These are phyloP conservation scores for Etheostoma spectabile DNA, from an alignment of 2,113 vertebrate species.

Conservation along the genomic window DNA sequence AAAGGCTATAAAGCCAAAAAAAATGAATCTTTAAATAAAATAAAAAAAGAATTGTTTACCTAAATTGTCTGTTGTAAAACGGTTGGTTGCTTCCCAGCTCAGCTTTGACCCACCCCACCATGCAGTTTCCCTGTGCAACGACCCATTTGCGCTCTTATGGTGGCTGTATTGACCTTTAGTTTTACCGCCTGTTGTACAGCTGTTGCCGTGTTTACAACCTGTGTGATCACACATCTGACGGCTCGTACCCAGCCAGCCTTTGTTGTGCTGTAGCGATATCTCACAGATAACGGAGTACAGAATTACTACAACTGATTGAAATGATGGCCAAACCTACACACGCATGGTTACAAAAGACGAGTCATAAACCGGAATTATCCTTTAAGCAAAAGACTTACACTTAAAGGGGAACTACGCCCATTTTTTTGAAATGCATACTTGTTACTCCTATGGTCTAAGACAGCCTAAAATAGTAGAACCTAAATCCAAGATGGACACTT, in stretches of 20 bases:
- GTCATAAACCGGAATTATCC: background rate
- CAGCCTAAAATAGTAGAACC: no score
- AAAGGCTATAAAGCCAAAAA: no score
- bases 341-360: background rate
- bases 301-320: background rate
- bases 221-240: slow-evolving; percentile 1
- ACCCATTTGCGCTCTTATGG: background rate
- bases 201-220: background rate
- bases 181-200: background rate
- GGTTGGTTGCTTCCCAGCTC: background rate
- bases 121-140: slow-evolving; percentile 7
- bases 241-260: background rate
- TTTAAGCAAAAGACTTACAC: slow-evolving; percentile 22
- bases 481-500: no score
- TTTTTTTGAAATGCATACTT: no score
- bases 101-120: background rate
- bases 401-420: no score
- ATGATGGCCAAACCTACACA: background rate
- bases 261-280: background rate
- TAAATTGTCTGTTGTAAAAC: background rate
- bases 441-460: no score
- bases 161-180: background rate
- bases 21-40: no score
- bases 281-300: background rate
- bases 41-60: background rate